Conservation (phyloP, 2,797 vertebrate genomes). For the Coranthus polyacanthus region DNA sequence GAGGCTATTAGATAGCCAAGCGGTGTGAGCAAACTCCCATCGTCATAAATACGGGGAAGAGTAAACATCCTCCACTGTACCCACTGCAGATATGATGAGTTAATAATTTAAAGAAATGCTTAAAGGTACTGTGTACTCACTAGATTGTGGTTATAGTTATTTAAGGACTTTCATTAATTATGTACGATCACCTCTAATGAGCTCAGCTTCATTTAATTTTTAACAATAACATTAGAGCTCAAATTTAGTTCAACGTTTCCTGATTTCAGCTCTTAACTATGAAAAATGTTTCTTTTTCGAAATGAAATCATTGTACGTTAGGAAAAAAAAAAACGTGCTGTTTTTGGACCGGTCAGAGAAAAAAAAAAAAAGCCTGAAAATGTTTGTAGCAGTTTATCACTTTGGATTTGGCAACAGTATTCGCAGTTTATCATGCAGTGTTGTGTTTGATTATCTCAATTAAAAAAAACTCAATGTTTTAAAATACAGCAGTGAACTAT, state of each 20-base stretch:
- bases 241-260: conserved; percentile 9
- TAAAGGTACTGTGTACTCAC: conserved; percentile 18
- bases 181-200: not conserved
- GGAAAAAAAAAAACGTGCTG: no score
- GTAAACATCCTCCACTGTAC: conserved; percentile 66
- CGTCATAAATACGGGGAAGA: conserved; percentile 66
- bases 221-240: not conserved
- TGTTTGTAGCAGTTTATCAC: conserved; percentile 7
- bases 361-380: not conserved
- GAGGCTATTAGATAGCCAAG: conserved; percentile 70
- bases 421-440: conserved; percentile 28
- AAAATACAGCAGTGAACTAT: conserved; percentile 42
- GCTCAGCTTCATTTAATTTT: conserved; percentile 15
- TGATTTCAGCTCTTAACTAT: not conserved
- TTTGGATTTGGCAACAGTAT: conserved; percentile 28
- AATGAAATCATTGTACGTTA: no score
- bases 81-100: conserved; percentile 51
- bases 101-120: conserved; percentile 63
- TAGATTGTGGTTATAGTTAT: conserved; percentile 4
- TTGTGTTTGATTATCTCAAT: conserved; percentile 52
- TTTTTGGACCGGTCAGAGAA: no score
- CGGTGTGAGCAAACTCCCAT: conserved; percentile 69
- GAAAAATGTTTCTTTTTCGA: not conserved
- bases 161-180: conserved; percentile 18
- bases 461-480: conserved; percentile 54